A percentile compares a stretch with the other conserved stretches of the same genome.
Evolutionary conservation across 2,888 invertebrate species (phyloP).

Genomic region (Chaitophorus viminalis): DNA sequence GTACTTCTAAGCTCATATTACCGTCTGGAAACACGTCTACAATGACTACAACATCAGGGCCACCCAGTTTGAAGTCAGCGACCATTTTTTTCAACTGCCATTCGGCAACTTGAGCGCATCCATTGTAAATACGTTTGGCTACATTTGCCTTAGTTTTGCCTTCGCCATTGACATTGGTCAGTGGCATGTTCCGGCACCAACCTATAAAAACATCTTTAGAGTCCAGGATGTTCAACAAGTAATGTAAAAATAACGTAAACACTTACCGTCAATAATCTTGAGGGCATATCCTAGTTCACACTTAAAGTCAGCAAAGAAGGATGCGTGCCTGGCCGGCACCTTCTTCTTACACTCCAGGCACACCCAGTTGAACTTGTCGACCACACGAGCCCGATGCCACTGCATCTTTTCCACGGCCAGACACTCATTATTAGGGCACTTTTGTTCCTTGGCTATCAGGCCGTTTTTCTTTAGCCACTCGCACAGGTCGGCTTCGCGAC

Average conservation of each 20-base stretch:
- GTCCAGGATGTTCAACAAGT: not conserved
- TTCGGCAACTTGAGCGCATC: constrained; percentile 70
- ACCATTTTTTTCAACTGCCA: constrained; percentile 69
- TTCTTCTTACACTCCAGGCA: constrained; percentile 69
- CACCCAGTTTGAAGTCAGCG: constrained; percentile 69
- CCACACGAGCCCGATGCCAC: constrained; percentile 70
- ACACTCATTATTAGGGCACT: constrained; percentile 68
- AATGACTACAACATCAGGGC: constrained; percentile 72
- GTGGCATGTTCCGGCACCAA: constrained; percentile 63
- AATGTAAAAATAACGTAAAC: constrained; percentile 24
- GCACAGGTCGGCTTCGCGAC: constrained; percentile 71
- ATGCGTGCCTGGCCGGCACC: constrained; percentile 69
- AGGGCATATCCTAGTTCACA: constrained; percentile 70
- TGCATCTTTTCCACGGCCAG: constrained; percentile 66
- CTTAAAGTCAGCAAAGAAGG: constrained; percentile 74
- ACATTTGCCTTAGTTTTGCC: constrained; percentile 66
- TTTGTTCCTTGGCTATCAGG: constrained; percentile 68
- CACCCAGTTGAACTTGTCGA: constrained; percentile 71
- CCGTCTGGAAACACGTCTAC: constrained; percentile 76
- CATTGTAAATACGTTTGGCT: constrained; percentile 72
- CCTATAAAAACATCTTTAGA: not conserved
- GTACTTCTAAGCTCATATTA: constrained; percentile 68
- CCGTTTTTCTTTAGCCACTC: constrained; percentile 71
- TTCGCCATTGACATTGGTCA: constrained; percentile 58
- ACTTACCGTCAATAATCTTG: constrained; percentile 63